Evolutionary conservation across 2,888 invertebrate genomes (phyloP), one percentile per base, ranked within the genome.

Genomic region (Scrobipalpa atriplicella): DNA sequence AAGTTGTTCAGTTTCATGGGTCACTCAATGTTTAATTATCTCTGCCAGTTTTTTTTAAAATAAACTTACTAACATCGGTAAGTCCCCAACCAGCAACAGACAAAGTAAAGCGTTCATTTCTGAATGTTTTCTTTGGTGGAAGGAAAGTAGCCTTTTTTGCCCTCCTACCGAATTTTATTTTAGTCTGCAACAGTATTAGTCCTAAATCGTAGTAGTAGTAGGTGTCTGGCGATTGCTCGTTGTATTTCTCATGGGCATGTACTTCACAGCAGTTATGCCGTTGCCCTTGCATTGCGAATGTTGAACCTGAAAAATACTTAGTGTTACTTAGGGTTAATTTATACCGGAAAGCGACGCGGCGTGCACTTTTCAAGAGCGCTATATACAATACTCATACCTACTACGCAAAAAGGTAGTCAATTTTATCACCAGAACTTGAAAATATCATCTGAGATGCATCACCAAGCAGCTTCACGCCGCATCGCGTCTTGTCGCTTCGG

Each of bases 41-140:
- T n/a, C n/a, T n/a, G 29, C 29, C 29, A 29, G 29, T 2, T 29
- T 29, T 29, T 29, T 29, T 3, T 29, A 29, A 29, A 29, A 29
- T 29, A 29, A 29, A 29, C 5, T 29, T 29, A 29, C 63, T 63
- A n/a, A 63, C 63, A 11, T 18, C 21, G n/a, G n/a, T 47, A 13
- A 6, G 5, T 1, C 63, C 63, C 16, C 29, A 63, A 47, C 63
- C 51, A n/a, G 63, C 63, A 47, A 63, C 51, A 10, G 47, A 13
- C 19, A 63, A 10, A 47, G 29, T 19, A 6, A 18, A 21, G 16
- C n/a, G 38, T 10, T 19, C 47, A n/a, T 63, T 13, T n/a, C n/a
- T n/a, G 9, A 16, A 47, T 21, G 19, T 11, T 2, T 10, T 16
- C 19, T 43, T 10, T 11, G 19, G 18, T 2, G 47, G 18, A 19